A percentile compares a stretch with the other conserved stretches of the same genome.
Conservation (phyloP, 2,797 vertebrate genomes). For the Eospalax fontanierii region DNA sequence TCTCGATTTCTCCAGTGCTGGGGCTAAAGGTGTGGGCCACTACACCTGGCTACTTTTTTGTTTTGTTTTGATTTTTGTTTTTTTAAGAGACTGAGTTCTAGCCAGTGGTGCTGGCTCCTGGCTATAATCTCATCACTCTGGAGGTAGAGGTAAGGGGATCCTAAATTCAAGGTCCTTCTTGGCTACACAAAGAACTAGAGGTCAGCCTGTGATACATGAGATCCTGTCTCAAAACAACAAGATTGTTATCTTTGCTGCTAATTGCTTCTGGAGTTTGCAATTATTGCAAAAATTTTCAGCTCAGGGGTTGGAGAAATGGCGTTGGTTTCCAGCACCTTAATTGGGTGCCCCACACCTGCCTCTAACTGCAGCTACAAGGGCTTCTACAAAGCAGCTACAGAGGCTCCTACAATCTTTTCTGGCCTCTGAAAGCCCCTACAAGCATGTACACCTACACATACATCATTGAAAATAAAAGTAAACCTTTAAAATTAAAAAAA, state of each 20-base stretch:
- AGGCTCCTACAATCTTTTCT: neutral
- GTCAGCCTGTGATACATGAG: neutral
- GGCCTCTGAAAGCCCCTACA: neutral
- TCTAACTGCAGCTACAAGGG: neutral
- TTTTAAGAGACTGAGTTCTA: neutral
- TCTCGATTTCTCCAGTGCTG: too few relatives aligned
- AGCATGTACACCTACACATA: neutral
- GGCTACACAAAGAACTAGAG: neutral
- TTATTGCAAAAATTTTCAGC: neutral
- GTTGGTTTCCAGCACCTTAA: too few relatives aligned
- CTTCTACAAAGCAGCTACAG: neutral
- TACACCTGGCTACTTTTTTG: too few relatives aligned
- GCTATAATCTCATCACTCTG: neutral
- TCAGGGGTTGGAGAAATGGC: neutral
- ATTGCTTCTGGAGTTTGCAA: conserved; percentile 35
- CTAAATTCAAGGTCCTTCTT: neutral
- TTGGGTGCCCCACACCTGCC: neutral
- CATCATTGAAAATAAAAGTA: too few relatives aligned
- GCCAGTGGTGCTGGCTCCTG: neutral
- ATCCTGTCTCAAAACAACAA: neutral
- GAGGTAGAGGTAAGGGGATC: neutral
- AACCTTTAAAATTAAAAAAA: neutral
- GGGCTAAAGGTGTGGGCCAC: too few relatives aligned
- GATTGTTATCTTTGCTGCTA: neutral
- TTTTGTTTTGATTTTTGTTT: too few relatives aligned